Evolutionary conservation across 2,113 vertebrate genomes (phyloP).

Genomic region (Passer montanus): DNA sequence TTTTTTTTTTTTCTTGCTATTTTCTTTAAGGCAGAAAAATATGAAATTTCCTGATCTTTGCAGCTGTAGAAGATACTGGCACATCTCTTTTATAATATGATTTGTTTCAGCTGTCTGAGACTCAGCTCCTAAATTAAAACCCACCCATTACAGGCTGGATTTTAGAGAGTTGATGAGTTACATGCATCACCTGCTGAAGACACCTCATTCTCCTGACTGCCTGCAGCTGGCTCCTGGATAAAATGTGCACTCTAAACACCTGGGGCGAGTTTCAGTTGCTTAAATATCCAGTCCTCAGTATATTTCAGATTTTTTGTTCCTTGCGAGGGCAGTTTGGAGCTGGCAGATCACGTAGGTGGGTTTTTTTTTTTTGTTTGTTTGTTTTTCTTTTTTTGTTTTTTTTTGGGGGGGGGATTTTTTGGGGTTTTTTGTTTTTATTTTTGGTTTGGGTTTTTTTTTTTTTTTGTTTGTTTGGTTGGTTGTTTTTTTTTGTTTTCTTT

Average conservation of each 20-base stretch:
- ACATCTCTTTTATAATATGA: background rate
- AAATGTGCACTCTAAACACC: background rate
- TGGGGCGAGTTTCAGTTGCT: background rate
- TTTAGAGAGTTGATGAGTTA: background rate
- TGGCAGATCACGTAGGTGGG: accelerated
- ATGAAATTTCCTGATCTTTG: background rate
- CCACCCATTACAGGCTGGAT: background rate
- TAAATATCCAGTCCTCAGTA: accelerated
- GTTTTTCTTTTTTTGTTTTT: no score
- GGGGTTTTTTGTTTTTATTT: background rate
- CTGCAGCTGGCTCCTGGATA: background rate
- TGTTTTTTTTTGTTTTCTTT: no score
- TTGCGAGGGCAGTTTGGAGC: accelerated
- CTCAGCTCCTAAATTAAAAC: background rate
- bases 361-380: no score
- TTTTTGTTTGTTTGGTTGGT: no score
- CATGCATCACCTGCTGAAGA: background rate
- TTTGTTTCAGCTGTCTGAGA: background rate
- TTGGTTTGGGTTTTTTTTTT: no score
- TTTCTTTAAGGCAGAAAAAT: background rate
- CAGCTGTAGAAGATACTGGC: background rate
- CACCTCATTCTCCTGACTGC: background rate
- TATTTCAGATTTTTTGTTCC: accelerated
- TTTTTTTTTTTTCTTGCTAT: accelerated
- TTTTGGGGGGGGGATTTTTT: no score